Evolutionary conservation across 2,888 invertebrate species (phyloP).

Genomic region (Drosophila nr. fundita): DNA sequence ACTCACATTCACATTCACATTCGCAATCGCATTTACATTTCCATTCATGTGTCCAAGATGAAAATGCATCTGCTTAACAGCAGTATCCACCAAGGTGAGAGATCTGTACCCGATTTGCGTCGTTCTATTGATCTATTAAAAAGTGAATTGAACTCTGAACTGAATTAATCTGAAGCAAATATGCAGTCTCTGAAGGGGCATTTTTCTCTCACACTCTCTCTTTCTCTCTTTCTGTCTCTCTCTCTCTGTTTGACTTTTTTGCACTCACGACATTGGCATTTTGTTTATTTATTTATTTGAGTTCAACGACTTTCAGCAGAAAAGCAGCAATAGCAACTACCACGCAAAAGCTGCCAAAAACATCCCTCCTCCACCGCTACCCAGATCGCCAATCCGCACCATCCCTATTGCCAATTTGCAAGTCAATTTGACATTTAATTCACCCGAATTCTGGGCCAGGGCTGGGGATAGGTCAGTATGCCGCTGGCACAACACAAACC

Average conservation of each 20-base stretch:
- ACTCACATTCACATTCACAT: neutral
- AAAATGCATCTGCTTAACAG: neutral
- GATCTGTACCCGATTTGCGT: neutral
- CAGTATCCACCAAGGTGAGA: neutral
- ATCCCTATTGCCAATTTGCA: constrained; percentile 14
- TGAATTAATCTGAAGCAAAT: neutral
- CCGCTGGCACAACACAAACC: neutral
- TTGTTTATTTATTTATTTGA: constrained; percentile 26
- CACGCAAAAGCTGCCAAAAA: constrained; percentile 41
- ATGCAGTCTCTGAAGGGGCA: neutral
- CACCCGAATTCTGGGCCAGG: neutral
- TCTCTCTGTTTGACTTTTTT: constrained; percentile 2
- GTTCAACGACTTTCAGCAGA: constrained; percentile 48
- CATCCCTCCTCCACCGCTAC: neutral
- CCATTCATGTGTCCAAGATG: constrained; percentile 1
- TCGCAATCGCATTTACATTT: constrained; percentile 2
- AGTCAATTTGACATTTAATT: neutral
- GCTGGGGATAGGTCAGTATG: constrained; percentile 46
- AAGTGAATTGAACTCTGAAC: constrained; percentile 3
- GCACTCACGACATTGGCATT: constrained; percentile 31
- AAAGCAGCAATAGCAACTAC: constrained; percentile 20
- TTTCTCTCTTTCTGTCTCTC: neutral
- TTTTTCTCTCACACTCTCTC: neutral
- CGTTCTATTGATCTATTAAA: neutral
- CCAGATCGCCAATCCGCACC: neutral